These are phyloP conservation scores for Drosophila cognata DNA, from an alignment of 2,888 invertebrate genomes.

Conservation along the genomic window DNA sequence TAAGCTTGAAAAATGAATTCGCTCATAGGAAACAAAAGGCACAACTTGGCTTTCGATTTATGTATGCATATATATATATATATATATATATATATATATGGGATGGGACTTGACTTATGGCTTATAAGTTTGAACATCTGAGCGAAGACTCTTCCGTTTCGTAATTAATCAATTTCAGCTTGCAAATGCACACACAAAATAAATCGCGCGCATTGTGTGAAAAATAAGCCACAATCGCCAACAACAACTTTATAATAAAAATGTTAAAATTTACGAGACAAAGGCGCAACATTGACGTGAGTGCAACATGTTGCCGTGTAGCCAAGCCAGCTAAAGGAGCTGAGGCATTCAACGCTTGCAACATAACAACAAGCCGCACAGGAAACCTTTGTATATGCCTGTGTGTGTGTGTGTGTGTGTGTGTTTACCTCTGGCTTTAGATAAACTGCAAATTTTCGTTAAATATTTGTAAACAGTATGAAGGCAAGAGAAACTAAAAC, in stretches of 20 bases:
- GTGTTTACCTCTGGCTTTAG: constrained; percentile 44
- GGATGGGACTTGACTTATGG: constrained; percentile 5
- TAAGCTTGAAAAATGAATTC: constrained; percentile 63
- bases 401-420: constrained; percentile 19
- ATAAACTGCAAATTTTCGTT: constrained; percentile 63
- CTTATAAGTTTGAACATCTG: neutral
- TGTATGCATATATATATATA: neutral
- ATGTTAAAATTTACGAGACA: constrained; percentile 76
- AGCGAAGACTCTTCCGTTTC: constrained; percentile 58
- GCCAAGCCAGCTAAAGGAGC: constrained; percentile 22
- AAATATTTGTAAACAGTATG: constrained; percentile 70
- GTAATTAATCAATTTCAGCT: constrained; percentile 75
- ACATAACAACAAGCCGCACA: constrained; percentile 29
- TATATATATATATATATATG: neutral
- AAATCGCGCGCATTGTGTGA: constrained; percentile 72
- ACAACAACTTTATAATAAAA: constrained; percentile 66
- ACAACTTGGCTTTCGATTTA: constrained; percentile 12
- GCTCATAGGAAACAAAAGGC: constrained; percentile 20
- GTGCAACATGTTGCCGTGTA: constrained; percentile 64
- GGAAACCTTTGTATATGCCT: constrained; percentile 15
- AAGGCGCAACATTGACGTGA: constrained; percentile 72
- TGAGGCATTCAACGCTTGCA: constrained; percentile 22
- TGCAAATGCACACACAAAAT: constrained; percentile 66
- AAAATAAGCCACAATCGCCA: constrained; percentile 32
- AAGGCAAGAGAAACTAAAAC: constrained; percentile 49